These are phyloP conservation scores for Pteronotus mesoamericanus DNA, from an alignment of 2,797 vertebrate species.

Conservation along the genomic window DNA sequence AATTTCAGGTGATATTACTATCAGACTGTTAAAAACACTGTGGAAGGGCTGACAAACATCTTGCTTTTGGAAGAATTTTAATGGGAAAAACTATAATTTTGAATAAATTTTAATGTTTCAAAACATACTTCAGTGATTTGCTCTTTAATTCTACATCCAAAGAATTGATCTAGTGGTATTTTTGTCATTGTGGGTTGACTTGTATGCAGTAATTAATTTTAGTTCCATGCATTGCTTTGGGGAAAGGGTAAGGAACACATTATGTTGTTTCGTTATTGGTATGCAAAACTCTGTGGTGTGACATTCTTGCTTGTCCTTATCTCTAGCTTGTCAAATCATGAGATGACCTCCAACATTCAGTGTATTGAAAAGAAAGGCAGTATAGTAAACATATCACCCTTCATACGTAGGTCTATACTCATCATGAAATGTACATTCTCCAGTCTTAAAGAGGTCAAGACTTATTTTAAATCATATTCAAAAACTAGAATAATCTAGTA, in stretches of 20 bases:
- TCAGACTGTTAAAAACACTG: not conserved
- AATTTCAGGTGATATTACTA: not conserved
- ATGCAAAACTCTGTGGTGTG: not conserved
- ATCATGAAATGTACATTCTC: not conserved
- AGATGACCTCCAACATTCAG: not conserved
- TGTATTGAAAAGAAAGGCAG: not conserved
- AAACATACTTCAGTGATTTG: not conserved
- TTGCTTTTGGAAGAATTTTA: not conserved
- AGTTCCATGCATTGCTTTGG: not conserved
- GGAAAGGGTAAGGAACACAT: not conserved
- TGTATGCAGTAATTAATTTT: not conserved
- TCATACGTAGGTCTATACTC: accelerated
- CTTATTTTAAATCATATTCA: not conserved
- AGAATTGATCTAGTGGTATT: not conserved
- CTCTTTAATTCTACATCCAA: not conserved
- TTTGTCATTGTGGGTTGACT: not conserved
- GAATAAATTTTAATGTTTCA: not conserved
- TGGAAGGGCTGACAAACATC: accelerated
- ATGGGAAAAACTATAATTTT: not conserved
- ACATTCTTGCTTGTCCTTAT: not conserved
- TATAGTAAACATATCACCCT: not conserved
- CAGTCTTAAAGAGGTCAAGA: not conserved
- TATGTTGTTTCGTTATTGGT: not conserved
- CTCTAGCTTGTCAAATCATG: not conserved
- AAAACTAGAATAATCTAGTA: not conserved